Evolutionary conservation across 2,113 vertebrate species (phyloP).

Genomic region (Tricholaema leucomelas): DNA sequence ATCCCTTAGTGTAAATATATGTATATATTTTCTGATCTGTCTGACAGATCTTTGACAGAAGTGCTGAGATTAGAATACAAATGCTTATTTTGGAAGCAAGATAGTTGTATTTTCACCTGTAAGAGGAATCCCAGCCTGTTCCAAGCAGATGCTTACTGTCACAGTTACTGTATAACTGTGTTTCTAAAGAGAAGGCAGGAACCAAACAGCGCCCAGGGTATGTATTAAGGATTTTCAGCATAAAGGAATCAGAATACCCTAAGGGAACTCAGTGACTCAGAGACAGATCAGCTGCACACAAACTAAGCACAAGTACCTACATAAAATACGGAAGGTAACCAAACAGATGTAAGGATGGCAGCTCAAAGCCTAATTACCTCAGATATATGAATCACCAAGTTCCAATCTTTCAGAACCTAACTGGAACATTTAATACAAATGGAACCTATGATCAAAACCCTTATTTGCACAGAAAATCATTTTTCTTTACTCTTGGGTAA

Average conservation of each 20-base stretch:
- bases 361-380: slow-evolving; percentile 36
- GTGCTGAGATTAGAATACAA: not conserved
- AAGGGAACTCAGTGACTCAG: slow-evolving; percentile 52
- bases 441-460: not conserved
- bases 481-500: not conserved
- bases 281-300: slow-evolving; percentile 49
- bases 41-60: slow-evolving; percentile 12
- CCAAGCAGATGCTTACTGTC: not conserved
- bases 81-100: not conserved
- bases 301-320: not conserved
- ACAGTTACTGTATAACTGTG: not conserved
- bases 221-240: slow-evolving; percentile 7
- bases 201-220: not conserved
- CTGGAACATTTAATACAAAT: slow-evolving; percentile 16
- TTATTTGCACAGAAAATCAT: slow-evolving; percentile 12
- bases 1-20: not conserved
- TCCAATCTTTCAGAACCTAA: not conserved
- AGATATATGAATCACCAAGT: slow-evolving; percentile 45
- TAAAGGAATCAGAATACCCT: not conserved
- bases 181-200: slow-evolving; percentile 21
- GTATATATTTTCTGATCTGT: slow-evolving; percentile 9
- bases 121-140: not conserved
- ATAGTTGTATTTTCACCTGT: not conserved
- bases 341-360: not conserved
- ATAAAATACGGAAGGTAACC: not conserved